Evolutionary conservation across 2,888 invertebrate genomes (phyloP).

Genomic region (Lissocephala sabroskyi): DNA sequence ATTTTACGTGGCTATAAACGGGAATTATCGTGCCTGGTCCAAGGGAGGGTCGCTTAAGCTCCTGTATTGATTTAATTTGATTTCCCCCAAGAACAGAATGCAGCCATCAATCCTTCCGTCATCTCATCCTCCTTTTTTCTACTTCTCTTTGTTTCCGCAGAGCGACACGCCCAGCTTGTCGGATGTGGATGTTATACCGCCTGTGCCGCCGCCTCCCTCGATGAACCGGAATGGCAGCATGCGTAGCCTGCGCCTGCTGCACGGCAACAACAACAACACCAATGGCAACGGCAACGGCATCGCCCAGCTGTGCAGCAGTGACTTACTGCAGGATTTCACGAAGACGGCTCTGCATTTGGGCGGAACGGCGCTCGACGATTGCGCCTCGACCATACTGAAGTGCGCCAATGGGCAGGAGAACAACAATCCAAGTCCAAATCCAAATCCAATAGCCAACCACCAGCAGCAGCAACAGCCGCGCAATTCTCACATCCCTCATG

Average conservation of each 20-base stretch:
- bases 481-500: too few relatives aligned
- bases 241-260: slow-evolving; percentile 59
- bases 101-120: slow-evolving; percentile 26
- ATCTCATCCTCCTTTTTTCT: too few relatives aligned
- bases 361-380: slow-evolving; percentile 67
- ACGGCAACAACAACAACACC: slow-evolving; percentile 27
- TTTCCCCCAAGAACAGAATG: slow-evolving; percentile 35
- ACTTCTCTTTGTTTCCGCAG: slow-evolving; percentile 36
- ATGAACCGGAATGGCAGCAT: slow-evolving; percentile 67
- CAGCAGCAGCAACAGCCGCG: too few relatives aligned
- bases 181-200: slow-evolving; percentile 71
- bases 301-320: slow-evolving; percentile 60
- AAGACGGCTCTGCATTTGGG: slow-evolving; percentile 43
- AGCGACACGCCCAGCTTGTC: slow-evolving; percentile 67
- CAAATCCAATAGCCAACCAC: slow-evolving; percentile 4
- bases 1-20: slow-evolving; percentile 41
- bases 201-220: slow-evolving; percentile 70
- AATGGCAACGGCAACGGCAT: slow-evolving; percentile 32
- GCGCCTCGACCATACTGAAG: slow-evolving; percentile 69
- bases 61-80: slow-evolving; percentile 39
- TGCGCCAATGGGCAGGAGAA: slow-evolving; percentile 54
- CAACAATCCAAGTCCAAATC: slow-evolving; percentile 20
- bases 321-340: slow-evolving; percentile 59
- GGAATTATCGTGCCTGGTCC: too few relatives aligned
- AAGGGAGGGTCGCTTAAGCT: too few relatives aligned